These are phyloP conservation scores for Fragum whitleyi DNA, from an alignment of 2,888 invertebrate species.

Conservation along the genomic window DNA sequence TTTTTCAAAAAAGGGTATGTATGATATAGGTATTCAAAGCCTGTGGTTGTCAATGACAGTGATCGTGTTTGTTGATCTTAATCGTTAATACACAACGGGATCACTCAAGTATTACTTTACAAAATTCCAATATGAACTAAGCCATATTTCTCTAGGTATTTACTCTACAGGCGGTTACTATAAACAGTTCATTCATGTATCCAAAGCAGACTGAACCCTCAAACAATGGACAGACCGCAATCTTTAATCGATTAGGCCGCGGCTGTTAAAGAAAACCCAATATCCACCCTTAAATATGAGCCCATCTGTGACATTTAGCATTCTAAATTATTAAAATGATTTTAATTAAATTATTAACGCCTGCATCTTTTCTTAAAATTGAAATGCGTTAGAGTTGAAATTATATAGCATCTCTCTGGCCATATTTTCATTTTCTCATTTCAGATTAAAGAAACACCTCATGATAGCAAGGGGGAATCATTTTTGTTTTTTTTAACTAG, in stretches of 20 bases:
- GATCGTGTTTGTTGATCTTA: slow-evolving; percentile 16
- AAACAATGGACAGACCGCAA: slow-evolving; percentile 18
- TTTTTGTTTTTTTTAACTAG: too few relatives aligned
- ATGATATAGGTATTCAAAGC: not conserved
- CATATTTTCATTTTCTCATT: too few relatives aligned
- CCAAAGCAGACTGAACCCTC: slow-evolving; percentile 37
- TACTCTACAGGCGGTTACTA: slow-evolving; percentile 38
- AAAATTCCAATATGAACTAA: slow-evolving; percentile 22
- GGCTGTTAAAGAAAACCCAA: not conserved
- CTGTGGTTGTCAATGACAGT: slow-evolving; percentile 15
- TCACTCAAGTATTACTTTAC: slow-evolving; percentile 14
- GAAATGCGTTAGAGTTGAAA: too few relatives aligned
- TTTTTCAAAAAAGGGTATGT: not conserved
- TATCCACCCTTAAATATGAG: too few relatives aligned
- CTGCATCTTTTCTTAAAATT: too few relatives aligned
- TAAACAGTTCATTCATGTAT: slow-evolving; percentile 49
- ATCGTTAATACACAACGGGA: slow-evolving; percentile 7
- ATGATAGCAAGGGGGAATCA: too few relatives aligned
- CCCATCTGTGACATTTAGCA: too few relatives aligned
- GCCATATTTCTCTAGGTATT: not conserved
- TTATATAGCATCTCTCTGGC: too few relatives aligned
- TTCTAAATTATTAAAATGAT: too few relatives aligned
- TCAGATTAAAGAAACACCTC: too few relatives aligned
- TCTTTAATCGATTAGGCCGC: slow-evolving; percentile 8
- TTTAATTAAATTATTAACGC: too few relatives aligned